Percentiles rank a stretch among this genome's conserved stretches.
Evolutionary conservation across 2,888 invertebrate genomes (phyloP).

Genomic region (Esperia sulphurella): DNA sequence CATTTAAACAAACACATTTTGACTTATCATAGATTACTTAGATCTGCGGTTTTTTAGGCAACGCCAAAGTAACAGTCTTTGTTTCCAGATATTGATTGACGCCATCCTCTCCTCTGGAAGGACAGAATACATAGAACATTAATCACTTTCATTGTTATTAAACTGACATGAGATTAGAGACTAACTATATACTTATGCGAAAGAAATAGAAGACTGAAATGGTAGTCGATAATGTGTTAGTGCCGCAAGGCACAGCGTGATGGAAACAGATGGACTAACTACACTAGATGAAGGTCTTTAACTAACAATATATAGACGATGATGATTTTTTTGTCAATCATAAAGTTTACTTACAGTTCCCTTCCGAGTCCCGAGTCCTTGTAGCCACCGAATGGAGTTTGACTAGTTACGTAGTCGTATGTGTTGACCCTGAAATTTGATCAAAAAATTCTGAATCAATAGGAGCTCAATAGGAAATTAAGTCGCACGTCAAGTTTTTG

Average conservation of each 20-base stretch:
- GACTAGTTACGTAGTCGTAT: slow-evolving; percentile 84
- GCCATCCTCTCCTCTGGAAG: slow-evolving; percentile 86
- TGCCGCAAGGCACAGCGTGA: too few relatives aligned
- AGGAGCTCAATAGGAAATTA: too few relatives aligned
- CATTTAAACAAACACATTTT: background rate
- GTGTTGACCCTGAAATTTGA: slow-evolving; percentile 83
- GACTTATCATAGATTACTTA: slow-evolving; percentile 18
- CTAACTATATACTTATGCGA: too few relatives aligned
- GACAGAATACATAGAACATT: background rate
- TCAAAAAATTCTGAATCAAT: too few relatives aligned
- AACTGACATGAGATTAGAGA: too few relatives aligned
- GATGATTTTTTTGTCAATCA: background rate
- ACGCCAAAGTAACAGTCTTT: slow-evolving; percentile 86
- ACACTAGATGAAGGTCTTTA: too few relatives aligned
- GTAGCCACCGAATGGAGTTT: slow-evolving; percentile 93
- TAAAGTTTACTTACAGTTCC: slow-evolving; percentile 79
- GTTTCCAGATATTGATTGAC: slow-evolving; percentile 87
- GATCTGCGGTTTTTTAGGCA: slow-evolving; percentile 69
- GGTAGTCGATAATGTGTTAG: too few relatives aligned
- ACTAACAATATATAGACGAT: background rate
- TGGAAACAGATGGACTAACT: too few relatives aligned
- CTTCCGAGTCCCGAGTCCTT: slow-evolving; percentile 92
- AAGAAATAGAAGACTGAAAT: too few relatives aligned
- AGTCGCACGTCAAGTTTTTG: too few relatives aligned
- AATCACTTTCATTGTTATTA: too few relatives aligned